A percentile compares a stretch with the other conserved stretches of the same genome.
phyloP scores from a whole-genome alignment of 1,140 invertebrate genomes.

The roundworm (Caenorhabditis elegans) region WBcel235 BX284603.4:6767001-6767500 shows the following conservation, averaged over 20 bases:
- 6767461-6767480: slow-evolving; percentile 16
- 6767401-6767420: slow-evolving; percentile 43
- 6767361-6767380: slow-evolving; percentile 4
- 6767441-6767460: slow-evolving; percentile 35
- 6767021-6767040: slow-evolving; percentile 3
- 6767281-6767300: background rate
- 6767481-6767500: background rate
- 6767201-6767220: slow-evolving; percentile 39
- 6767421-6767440: slow-evolving; percentile 9
- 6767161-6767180: slow-evolving; percentile 1
- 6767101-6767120: slow-evolving; percentile 13
- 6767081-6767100: slow-evolving; percentile 36
- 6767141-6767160: background rate
- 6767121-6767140: slow-evolving; percentile 14
- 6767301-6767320: background rate
- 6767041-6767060: slow-evolving; percentile 6
- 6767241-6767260: slow-evolving; percentile 43
- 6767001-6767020: background rate
- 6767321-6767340: slow-evolving; percentile 41
- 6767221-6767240: slow-evolving; percentile 35
- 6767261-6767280: background rate
- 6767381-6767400: slow-evolving; percentile 21
- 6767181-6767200: slow-evolving; percentile 14
- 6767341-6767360: slow-evolving; percentile 41
- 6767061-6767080: slow-evolving; percentile 18